Evolutionary conservation across 92 coral and sea anemone genomes (phyloP).

Genomic region (Muricea muricata): DNA sequence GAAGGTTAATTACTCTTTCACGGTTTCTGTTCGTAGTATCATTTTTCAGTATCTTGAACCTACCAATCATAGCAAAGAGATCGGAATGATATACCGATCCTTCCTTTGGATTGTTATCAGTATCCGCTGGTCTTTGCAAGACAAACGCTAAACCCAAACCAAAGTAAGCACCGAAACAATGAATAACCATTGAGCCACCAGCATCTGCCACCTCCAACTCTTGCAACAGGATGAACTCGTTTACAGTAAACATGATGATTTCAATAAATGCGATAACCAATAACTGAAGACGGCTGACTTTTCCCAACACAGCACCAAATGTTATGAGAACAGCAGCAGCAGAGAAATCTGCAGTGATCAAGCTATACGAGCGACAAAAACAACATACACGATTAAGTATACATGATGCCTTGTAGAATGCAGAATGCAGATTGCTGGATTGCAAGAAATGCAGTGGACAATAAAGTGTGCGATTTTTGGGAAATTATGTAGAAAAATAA

Average conservation of each 20-base stretch:
- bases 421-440: too few relatives aligned
- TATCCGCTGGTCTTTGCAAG: slow-evolving; percentile 45
- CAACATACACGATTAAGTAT: too few relatives aligned
- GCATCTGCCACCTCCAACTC: slow-evolving; percentile 78
- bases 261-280: slow-evolving; percentile 71
- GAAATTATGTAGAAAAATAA: too few relatives aligned
- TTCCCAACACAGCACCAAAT: slow-evolving; percentile 75
- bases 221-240: slow-evolving; percentile 67
- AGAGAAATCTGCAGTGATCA: slow-evolving; percentile 71
- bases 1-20: too few relatives aligned
- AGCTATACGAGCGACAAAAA: slow-evolving; percentile 31
- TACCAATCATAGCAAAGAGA: slow-evolving; percentile 73
- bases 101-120: slow-evolving; percentile 63
- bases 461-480: too few relatives aligned
- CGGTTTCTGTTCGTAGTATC: too few relatives aligned
- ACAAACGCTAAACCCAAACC: slow-evolving; percentile 73
- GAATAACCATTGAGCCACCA: slow-evolving; percentile 79
- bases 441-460: too few relatives aligned
- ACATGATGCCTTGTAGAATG: too few relatives aligned
- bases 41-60: too few relatives aligned
- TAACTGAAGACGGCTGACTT: slow-evolving; percentile 79
- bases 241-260: slow-evolving; percentile 66
- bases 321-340: slow-evolving; percentile 77
- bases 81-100: slow-evolving; percentile 76
- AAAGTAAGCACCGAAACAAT: slow-evolving; percentile 77